Evolutionary conservation across 2,113 vertebrate genomes (phyloP).

Genomic region (Sorex fumeus): DNA sequence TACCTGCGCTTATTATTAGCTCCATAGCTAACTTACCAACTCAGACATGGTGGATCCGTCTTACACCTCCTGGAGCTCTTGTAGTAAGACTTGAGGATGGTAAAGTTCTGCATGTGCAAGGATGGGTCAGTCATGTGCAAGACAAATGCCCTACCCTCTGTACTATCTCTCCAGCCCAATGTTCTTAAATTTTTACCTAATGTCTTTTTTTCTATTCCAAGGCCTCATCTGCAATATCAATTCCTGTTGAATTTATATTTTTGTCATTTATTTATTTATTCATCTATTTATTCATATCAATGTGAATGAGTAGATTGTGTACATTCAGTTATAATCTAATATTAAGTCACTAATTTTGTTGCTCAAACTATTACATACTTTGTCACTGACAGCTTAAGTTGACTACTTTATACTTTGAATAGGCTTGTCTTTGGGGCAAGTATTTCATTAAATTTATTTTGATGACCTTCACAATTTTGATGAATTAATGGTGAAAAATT

Average conservation of each 20-base stretch:
- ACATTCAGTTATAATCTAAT: not conserved
- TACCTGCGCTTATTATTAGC: too few species aligned
- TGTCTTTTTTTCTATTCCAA: too few species aligned
- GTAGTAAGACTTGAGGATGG: too few species aligned
- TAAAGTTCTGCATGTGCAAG: too few species aligned
- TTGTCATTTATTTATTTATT: not conserved
- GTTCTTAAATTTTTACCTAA: not conserved
- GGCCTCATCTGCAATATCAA: not conserved
- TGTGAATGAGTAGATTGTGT: not conserved
- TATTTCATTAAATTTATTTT: not conserved
- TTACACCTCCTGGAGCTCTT: too few species aligned
- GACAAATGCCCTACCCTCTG: too few species aligned
- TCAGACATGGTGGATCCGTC: too few species aligned
- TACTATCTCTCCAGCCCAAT: too few species aligned
- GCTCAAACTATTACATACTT: not conserved
- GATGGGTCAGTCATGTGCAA: too few species aligned
- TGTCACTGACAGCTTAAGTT: not conserved
- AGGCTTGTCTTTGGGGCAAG: not conserved
- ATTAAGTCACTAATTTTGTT: not conserved
- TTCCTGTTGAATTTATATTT: not conserved
- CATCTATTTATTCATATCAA: not conserved
- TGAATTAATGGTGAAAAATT: not conserved
- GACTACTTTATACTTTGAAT: not conserved
- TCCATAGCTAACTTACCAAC: too few species aligned
- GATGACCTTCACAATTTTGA: not conserved